A percentile compares a stretch with the other conserved stretches of the same genome.
These are phyloP conservation scores for Ceyx cyanopectus DNA, from an alignment of 2,113 vertebrate species.

Conservation along the genomic window DNA sequence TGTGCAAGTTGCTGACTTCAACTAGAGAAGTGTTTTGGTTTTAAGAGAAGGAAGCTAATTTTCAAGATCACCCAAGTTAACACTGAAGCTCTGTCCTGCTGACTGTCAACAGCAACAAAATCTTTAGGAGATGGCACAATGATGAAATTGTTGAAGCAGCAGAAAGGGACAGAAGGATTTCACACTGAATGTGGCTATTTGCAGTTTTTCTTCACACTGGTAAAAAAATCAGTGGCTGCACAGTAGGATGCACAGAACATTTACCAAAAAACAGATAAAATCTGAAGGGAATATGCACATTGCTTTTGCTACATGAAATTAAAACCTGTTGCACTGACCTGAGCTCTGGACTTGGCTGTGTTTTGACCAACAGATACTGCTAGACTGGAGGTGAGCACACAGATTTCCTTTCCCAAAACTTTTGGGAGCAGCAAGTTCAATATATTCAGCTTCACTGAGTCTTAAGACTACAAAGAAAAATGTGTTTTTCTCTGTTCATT, in stretches of 20 bases:
- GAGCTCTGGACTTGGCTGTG: background rate
- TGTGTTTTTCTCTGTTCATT: background rate
- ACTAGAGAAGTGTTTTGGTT: background rate
- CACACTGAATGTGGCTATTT: background rate
- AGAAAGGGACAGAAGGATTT: background rate
- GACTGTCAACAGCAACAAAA: background rate
- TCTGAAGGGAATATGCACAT: fast-evolving
- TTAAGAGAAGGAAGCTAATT: background rate
- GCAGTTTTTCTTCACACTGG: background rate
- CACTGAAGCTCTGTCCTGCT: background rate
- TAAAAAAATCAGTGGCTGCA: background rate
- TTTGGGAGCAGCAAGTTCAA: background rate
- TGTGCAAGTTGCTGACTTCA: background rate
- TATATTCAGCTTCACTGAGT: background rate
- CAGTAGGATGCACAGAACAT: background rate
- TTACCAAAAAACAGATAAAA: background rate
- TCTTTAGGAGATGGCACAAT: background rate
- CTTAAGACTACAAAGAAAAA: background rate
- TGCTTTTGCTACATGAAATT: background rate
- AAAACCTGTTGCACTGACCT: background rate
- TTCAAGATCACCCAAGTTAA: background rate
- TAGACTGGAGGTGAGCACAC: background rate
- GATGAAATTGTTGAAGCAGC: background rate
- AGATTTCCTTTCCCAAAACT: background rate
- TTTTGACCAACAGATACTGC: background rate